Evolutionary conservation across 2,888 invertebrate species (phyloP), one percentile per base, ranked within the genome.

Genomic region (Epsilonema sp.): DNA sequence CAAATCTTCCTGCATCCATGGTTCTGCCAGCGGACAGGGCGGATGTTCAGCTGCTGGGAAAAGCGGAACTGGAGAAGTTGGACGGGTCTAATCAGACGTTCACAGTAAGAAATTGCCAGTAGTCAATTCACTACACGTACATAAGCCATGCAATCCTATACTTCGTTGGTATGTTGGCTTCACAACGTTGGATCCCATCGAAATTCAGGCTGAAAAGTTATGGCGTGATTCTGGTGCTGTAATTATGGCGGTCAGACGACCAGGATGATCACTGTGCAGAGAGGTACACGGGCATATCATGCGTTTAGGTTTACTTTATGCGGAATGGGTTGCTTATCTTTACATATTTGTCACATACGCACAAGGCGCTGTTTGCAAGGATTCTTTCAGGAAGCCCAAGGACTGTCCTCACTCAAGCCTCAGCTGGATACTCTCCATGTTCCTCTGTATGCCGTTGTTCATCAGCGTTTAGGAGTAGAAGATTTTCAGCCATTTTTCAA

Each of bases 401-500:
- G 56, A 52, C 60, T 67, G 49, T 63, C 65, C 55, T 61, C 61
- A 47, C 56, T 68, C 39, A 55, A 56, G 47, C 57, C 60, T 26
- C 56, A 65, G 47, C 56, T 69, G 47, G 58, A 61, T 46, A 55
- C 61, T 49, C 58, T 55, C 43, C 60, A 61, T 48, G 60, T 69
- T 47, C 57, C 60, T 42, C 58, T 70, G 44, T 60, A 67, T 48
- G 71, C 65, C 37, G 67, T 71, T 19, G 68, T 70, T 13, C 70
- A 70, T 54, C 67, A 71, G 56, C 55, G 57, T 25, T 56, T 61
- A 45, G 70, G 70, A 21, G 67, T 66, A 19, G 60, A 66, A 46
- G 64, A 66, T 22, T 70, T 71, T 56, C 58, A 60, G 46, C 55
- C 60, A 20, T 70, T 61, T 55, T 64, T 70, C 53, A 56, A 62